Base-by-base conservation (phyloP, 2,113 vertebrate genomes). In the Rana temporaria region DNA sequence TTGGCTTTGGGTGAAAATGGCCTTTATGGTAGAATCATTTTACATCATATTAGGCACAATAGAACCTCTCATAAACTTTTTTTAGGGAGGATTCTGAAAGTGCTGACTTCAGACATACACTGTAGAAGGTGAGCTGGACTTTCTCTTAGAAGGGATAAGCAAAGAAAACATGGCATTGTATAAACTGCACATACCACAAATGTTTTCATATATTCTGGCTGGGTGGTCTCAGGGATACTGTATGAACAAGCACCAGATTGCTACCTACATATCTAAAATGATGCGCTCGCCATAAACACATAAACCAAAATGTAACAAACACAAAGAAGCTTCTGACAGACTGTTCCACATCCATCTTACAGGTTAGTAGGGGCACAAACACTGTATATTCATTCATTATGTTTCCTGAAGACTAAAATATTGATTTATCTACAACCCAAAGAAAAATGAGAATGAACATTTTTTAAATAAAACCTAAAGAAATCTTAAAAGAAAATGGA, bases 251-350 rank as follows among this genome's bases (percentile, higher is more conserved):
- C 4, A 52, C 26, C 26, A 38, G 30, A 38, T 57, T 60, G 19
- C 71, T 32, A 74, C 71, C 55, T 74, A 60, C 56, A 74, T 57
- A 74, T 74, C 26, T 74, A 2, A 55, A 48, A 74, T 32, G 19
- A 38, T 17, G 30, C 19, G 12, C 55, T 59, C 38, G 14, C 26
- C 24, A n/a, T n/a, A 11, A 62, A 62, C n/a, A 38, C 30, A 74
- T 26, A 74, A 55, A 32, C 55, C 71, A 74, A 30, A 60, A 74
- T 60, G 34, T 60, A 74, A 20, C 18, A n/a, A 38, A 71, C 57
- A 34, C 52, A 32, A 57, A 1, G 4, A 1, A 16, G 20, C 69
- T 30, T 56, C 22, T 55, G 42, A 48, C 9, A 12, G 42, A 48
- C 42, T 48, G 42, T 48, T 48, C 11, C 42, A 48, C 2, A 8